These are phyloP conservation scores for Phycodurus eques DNA, from an alignment of 2,113 vertebrate species.

Conservation along the genomic window DNA sequence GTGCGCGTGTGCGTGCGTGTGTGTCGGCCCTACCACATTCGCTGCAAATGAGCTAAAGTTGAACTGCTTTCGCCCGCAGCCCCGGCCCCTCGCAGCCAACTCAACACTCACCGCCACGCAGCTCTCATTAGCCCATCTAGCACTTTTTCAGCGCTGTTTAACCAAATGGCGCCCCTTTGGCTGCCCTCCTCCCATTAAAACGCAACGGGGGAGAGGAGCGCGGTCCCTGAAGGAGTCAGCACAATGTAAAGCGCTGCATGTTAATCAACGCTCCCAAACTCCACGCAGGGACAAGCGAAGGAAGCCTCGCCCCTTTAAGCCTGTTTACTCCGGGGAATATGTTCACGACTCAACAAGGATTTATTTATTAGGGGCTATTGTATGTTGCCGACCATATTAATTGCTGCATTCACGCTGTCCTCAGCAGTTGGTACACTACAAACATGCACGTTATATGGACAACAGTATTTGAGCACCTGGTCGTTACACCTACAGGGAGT, in stretches of 20 bases:
- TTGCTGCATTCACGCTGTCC: slow-evolving; percentile 40
- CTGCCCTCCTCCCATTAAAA: slow-evolving; percentile 47
- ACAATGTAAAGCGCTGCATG: slow-evolving; percentile 45
- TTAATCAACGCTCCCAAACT: slow-evolving; percentile 58
- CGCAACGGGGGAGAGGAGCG: slow-evolving; percentile 33
- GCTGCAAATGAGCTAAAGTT: not conserved
- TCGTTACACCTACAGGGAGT: not conserved
- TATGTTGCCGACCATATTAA: slow-evolving; percentile 36
- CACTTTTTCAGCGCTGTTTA: slow-evolving; percentile 42
- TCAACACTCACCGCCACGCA: not conserved
- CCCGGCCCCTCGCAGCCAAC: not conserved
- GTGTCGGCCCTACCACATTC: not conserved
- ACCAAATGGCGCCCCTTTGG: slow-evolving; percentile 53
- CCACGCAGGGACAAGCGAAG: slow-evolving; percentile 44
- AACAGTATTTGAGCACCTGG: not conserved
- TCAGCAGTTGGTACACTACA: slow-evolving; percentile 50
- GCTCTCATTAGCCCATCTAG: slow-evolving; percentile 62
- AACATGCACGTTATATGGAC: slow-evolving; percentile 15
- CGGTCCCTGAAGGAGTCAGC: slow-evolving; percentile 63
- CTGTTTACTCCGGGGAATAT: slow-evolving; percentile 51
- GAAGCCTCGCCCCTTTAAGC: slow-evolving; percentile 32
- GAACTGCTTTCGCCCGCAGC: not conserved
- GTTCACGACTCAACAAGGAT: slow-evolving; percentile 63
- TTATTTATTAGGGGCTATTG: slow-evolving; percentile 26
- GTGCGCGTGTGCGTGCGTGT: slow-evolving; percentile 2